Conservation (phyloP, 2,797 vertebrate species). For the Acridotheres tristis region DNA sequence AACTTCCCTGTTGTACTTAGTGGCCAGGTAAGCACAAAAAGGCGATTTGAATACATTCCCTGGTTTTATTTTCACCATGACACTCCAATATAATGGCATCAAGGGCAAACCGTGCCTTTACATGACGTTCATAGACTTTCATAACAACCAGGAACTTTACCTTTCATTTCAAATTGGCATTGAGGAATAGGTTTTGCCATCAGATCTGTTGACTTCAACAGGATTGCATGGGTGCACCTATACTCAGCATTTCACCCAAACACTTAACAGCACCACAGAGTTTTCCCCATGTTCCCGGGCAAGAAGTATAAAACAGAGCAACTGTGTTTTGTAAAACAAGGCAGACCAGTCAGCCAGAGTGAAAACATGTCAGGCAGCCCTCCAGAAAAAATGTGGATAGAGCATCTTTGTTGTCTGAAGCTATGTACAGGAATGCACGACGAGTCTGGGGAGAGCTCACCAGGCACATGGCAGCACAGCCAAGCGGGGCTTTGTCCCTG, state of each 20-base stretch:
- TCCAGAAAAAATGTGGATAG: neutral
- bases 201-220: neutral
- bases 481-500: accelerated
- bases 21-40: neutral
- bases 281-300: neutral
- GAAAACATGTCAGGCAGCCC: neutral
- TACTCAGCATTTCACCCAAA: neutral
- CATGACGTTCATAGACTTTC: neutral
- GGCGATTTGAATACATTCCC: neutral
- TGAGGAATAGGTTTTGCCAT: neutral
- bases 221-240: neutral
- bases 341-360: neutral
- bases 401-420: slow-evolving; percentile 6
- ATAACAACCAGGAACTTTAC: neutral
- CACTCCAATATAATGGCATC: neutral
- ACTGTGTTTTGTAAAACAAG: neutral
- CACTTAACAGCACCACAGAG: neutral
- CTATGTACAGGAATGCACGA: neutral
- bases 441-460: neutral
- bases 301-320: neutral
- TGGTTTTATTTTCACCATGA: neutral
- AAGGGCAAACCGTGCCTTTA: neutral
- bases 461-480: accelerated
- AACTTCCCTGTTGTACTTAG: neutral
- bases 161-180: neutral